Conservation (phyloP, 2,113 vertebrate genomes). For the Gorsachius goisagi region DNA sequence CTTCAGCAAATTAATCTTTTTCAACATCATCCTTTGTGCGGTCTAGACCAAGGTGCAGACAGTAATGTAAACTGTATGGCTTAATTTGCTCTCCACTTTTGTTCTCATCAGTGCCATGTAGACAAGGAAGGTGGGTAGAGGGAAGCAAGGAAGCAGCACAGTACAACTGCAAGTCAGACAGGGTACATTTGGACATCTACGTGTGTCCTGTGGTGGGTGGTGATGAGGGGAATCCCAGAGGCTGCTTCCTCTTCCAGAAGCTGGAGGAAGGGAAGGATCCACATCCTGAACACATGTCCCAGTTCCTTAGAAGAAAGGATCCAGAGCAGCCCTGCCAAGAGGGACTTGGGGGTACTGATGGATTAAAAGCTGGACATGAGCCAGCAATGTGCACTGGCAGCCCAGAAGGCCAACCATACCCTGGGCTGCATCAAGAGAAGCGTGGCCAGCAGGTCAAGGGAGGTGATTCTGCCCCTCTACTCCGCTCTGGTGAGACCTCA, state of each 20-base stretch:
- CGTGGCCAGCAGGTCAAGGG: too few relatives aligned
- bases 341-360: too few relatives aligned
- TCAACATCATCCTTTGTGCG: neutral
- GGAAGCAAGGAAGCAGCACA: neutral
- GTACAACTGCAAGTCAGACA: neutral
- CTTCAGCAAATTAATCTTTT: neutral
- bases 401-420: too few relatives aligned
- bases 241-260: neutral
- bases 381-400: too few relatives aligned
- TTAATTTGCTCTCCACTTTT: neutral
- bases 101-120: neutral
- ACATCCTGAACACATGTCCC: neutral
- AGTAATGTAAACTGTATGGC: neutral
- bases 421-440: too few relatives aligned
- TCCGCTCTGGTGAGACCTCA: too few relatives aligned
- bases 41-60: neutral
- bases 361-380: too few relatives aligned
- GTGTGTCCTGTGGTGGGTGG: neutral
- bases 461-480: too few relatives aligned
- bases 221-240: neutral
- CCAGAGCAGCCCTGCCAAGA: too few relatives aligned
- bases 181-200: neutral
- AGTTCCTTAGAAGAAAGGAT: too few relatives aligned
- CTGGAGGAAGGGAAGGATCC: neutral
- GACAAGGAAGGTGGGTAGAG: neutral